phyloP scores from a whole-genome alignment of 2,113 vertebrate species.

The Erpornis zantholeuca region DNA sequence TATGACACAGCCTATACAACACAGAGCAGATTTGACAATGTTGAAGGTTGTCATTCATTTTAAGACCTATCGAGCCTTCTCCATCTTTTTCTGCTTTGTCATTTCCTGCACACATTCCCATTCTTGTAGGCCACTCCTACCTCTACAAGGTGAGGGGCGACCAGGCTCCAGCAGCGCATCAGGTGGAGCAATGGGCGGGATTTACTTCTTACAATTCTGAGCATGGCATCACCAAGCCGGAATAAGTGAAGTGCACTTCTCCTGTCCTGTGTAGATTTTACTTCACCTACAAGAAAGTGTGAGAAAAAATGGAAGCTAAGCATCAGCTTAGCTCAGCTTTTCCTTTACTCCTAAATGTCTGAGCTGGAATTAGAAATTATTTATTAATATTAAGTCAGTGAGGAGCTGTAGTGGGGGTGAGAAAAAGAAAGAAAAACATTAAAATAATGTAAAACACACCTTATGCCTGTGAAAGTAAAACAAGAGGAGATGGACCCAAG shows the following conservation, averaged over 20 bases:
- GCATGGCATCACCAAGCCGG: conserved; percentile 92
- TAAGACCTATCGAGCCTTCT: neutral
- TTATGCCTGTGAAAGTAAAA: neutral
- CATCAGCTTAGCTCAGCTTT: neutral
- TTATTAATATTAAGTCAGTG: neutral
- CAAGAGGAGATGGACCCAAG: neutral
- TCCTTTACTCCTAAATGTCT: neutral
- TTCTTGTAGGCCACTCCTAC: conserved; percentile 46
- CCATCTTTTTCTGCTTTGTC: neutral
- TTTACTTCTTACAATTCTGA: conserved; percentile 89
- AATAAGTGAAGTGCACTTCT: conserved; percentile 91
- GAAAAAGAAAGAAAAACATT: neutral
- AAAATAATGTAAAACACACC: neutral
- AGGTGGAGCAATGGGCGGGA: conserved; percentile 87
- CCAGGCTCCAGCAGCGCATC: conserved; percentile 94
- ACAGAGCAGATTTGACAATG: neutral
- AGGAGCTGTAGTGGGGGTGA: neutral
- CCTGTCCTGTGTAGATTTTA: conserved; percentile 87
- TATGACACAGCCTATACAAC: neutral
- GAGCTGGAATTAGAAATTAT: neutral
- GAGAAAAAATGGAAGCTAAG: neutral
- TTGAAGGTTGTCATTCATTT: neutral
- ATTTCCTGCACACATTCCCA: neutral
- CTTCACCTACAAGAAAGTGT: conserved; percentile 77
- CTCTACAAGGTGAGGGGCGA: conserved; percentile 96